A percentile compares a stretch with the other conserved stretches of the same genome.
Evolutionary conservation across 2,113 vertebrate genomes (phyloP).

Genomic region (Tetrax tetrax): DNA sequence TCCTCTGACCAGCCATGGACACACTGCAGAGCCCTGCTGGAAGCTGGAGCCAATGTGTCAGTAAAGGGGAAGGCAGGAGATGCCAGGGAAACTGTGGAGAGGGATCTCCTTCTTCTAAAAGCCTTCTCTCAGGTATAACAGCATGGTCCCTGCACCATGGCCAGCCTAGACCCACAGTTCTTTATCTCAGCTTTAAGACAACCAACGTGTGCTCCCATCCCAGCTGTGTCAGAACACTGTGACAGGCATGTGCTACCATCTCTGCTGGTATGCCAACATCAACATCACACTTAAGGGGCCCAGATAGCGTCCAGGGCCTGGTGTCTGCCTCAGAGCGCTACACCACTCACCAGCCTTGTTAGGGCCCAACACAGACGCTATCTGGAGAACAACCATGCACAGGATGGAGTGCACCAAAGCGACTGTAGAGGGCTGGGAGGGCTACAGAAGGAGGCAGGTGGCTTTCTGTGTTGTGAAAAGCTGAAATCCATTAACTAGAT

Average conservation of each 20-base stretch:
- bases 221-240: rapidly evolving
- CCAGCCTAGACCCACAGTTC: not conserved
- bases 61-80: not conserved
- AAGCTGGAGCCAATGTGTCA: not conserved
- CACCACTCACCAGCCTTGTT: not conserved
- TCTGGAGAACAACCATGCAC: rapidly evolving
- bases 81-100: not conserved
- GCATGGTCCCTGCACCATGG: rapidly evolving
- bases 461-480: not conserved
- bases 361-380: rapidly evolving
- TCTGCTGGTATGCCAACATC: not conserved
- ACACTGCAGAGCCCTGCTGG: not conserved
- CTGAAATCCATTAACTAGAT: not conserved
- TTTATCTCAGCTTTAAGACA: not conserved
- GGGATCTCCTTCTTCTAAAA: not conserved
- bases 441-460: not conserved
- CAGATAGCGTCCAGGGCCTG: not conserved
- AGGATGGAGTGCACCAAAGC: rapidly evolving
- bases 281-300: not conserved
- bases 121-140: not conserved
- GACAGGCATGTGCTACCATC: rapidly evolving
- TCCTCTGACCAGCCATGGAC: not conserved
- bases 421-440: not conserved
- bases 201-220: not conserved
- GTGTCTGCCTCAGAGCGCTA: not conserved